A percentile compares a stretch with the other conserved stretches of the same genome.
Evolutionary conservation across 1,140 invertebrate genomes (phyloP).

Genomic region (Atta cephalotes): DNA sequence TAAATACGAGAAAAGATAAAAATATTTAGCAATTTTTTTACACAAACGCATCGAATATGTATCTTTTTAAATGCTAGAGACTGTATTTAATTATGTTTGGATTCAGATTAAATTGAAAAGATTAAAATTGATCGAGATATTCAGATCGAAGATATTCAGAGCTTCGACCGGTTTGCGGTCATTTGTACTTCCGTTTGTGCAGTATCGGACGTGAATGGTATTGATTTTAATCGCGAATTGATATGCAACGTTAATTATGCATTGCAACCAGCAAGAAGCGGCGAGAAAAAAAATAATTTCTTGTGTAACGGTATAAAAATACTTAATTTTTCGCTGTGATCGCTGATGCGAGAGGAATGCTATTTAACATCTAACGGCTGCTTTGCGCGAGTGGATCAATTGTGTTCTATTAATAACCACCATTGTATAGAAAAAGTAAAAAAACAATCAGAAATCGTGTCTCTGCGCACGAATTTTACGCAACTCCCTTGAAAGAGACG

Average conservation of each 20-base stretch:
- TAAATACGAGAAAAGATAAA: neutral
- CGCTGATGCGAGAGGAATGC: slow-evolving; percentile 51
- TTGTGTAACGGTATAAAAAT: slow-evolving; percentile 51
- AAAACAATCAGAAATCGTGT: slow-evolving; percentile 8
- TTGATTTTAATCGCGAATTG: neutral
- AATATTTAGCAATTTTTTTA: neutral
- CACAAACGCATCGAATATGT: neutral
- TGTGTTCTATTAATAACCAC: slow-evolving; percentile 22
- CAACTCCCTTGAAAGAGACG: neutral
- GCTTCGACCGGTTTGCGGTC: neutral
- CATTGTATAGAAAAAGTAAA: neutral
- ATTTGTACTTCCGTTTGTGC: neutral
- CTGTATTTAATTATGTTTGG: neutral
- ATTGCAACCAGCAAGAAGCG: neutral
- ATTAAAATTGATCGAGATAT: neutral
- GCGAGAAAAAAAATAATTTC: slow-evolving; percentile 5
- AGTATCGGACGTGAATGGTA: neutral
- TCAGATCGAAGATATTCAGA: neutral
- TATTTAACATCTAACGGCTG: slow-evolving; percentile 47
- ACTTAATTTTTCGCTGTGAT: slow-evolving; percentile 45
- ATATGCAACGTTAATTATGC: slow-evolving; percentile 39
- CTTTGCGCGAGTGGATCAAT: slow-evolving; percentile 53
- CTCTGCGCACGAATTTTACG: slow-evolving; percentile 9
- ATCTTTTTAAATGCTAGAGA: neutral
- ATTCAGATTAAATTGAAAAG: neutral